Evolutionary conservation across 1,140 invertebrate species (phyloP), one percentile per base, ranked within the genome.

Genomic region (Drosophila pseudoananassae): DNA sequence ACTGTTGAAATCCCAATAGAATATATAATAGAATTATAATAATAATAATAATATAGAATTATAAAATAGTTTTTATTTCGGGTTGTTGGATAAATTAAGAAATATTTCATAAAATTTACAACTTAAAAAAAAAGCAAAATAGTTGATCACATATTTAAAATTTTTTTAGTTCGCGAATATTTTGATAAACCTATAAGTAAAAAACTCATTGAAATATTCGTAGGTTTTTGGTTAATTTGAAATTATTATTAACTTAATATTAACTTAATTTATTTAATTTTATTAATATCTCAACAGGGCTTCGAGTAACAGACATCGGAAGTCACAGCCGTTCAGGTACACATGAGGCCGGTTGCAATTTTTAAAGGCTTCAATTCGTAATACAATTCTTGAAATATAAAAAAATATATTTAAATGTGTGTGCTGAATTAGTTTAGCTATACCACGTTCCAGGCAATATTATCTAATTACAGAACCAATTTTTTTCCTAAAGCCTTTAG

Each of bases 231-330:
- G 20, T 3, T 3, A 0, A 5, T 27, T 5, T 27, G 1, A 7
- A 15, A 4, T 50, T 66, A 31, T 7, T 20, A 3, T 9, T 15
- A 31, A 9, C 5, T 29, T 29, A 9, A 31, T 27, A 12, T 33
- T 54, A 25, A 43, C 8, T n/a, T n/a, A n/a, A n/a, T 17, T 7
- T 5, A 49, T n/a, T 49, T 15, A 31, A 49, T 51, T 45, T 8
- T 9, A 8, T 38, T 38, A n/a, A 52, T 55, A 49, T 40, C 68
- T 78, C 92, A 92, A 83, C 93, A 97, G 97, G 96, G 96, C 95
- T 95, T 96, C 96, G 95, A 97, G 96, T 94, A 97, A 97, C 95
- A 97, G 96, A 94, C 97, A 98, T 95, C 96, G 97, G 94, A 98
- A 97, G 94, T 94, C 97, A 92, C 96, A 97, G 94, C 96, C 97